Evolutionary conservation across 1,140 invertebrate genomes (phyloP).

Genomic region (Caerostris extrusa): DNA sequence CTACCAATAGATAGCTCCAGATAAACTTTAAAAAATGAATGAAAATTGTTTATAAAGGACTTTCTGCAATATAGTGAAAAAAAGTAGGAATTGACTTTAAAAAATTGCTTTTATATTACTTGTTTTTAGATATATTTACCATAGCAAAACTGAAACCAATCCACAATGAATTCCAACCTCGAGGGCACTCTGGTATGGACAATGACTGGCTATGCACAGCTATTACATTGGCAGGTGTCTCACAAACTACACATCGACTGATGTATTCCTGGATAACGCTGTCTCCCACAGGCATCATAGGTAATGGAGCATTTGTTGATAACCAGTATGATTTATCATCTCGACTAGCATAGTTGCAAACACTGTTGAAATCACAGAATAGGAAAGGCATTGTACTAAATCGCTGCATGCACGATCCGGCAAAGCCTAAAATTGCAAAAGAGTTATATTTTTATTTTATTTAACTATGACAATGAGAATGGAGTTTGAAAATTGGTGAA

Average conservation of each 20-base stretch:
- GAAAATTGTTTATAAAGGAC: no score
- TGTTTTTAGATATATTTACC: slow-evolving; percentile 84
- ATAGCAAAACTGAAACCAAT: slow-evolving; percentile 95
- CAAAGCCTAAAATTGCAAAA: slow-evolving; percentile 65
- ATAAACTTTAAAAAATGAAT: no score
- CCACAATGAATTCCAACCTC: slow-evolving; percentile 93
- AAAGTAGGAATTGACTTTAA: no score
- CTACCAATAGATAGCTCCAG: no score
- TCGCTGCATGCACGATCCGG: slow-evolving; percentile 93
- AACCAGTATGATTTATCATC: slow-evolving; percentile 99
- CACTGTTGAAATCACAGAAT: slow-evolving; percentile 97
- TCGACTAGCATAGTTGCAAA: slow-evolving; percentile 95
- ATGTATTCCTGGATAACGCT: slow-evolving; percentile 92
- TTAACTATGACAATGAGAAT: no score
- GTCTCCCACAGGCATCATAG: slow-evolving; percentile 93
- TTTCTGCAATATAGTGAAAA: no score
- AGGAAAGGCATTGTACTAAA: slow-evolving; percentile 99
- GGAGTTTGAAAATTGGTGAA: no score
- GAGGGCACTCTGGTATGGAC: slow-evolving; percentile 90
- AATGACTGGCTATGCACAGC: slow-evolving; percentile 94
- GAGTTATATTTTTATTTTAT: no score
- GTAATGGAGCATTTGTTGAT: slow-evolving; percentile 93
- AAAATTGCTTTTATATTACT: no score
- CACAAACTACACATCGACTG: slow-evolving; percentile 93
- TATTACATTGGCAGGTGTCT: slow-evolving; percentile 92